Evolutionary conservation across 1,140 invertebrate genomes (phyloP), one percentile per base, ranked within the genome.

Genomic region (Bombus consobrinus): DNA sequence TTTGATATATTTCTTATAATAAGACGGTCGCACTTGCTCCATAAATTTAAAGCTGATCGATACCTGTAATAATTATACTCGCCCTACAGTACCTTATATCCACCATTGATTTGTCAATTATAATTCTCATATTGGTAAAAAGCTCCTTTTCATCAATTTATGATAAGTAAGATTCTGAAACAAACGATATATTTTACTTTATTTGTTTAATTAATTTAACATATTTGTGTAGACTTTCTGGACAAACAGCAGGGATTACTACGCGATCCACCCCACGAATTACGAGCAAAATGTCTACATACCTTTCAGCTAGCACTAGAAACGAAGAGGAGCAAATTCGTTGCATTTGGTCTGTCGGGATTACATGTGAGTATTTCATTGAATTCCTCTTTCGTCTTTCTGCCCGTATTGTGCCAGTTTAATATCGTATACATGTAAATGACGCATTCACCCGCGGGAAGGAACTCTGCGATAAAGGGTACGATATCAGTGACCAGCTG

Each of bases 281-380:
- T 98, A 82, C 96, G 98, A 92, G 96, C 97, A 81, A 97, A 97
- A 90, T 98, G 98, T 95, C 97, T 99, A 90, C 95, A 97, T 86
- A 97, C 98, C 15, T 95, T 99, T 90, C 98, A 98, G 94, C 95
- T 98, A 90, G 97, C 98, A n/a, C 94, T 99, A 77, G 98, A 99
- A 94, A 98, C 97, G 71, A 98, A 98, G 94, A 96, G 97, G 88
- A 97, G 97, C 91, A 98, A 98, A 95, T 97, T 99, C 83, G 97
- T 98, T 71, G 96, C 97, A 41, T 97, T 97, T 94, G 97, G 98
- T 57, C 95, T 99, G 32, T 97, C 97, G 93, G 98, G 98, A 86
- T 97, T 98, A 91, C 97, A 98, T 95, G 98, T 98, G 95, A 95
- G 96, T 96, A 77, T 18, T 8, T 43, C 3, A 34, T 28, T n/a